Base-by-base conservation (phyloP, 2,113 vertebrate genomes). In the Vombatus ursinus region DNA sequence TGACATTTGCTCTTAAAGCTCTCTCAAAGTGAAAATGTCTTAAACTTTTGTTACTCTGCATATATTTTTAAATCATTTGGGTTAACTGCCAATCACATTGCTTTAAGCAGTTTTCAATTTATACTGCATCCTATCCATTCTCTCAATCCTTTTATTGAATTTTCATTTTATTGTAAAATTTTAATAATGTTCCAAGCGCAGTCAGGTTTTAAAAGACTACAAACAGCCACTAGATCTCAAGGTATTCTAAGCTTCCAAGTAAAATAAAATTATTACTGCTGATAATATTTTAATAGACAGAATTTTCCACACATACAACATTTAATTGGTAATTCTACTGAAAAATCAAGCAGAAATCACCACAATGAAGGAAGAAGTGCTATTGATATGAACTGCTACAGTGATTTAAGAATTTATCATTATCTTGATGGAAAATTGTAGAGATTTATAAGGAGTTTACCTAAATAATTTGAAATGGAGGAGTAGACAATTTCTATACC, bases 141-240 rank as follows among this genome's bases (percentile, higher is more conserved):
- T 49, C 49, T 16, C 2, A 50, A 50, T 2, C 9, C 26, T 9
- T 47, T 89, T 91, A 49, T 89, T 95, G 52, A 61, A 57, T 57
- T 91, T 94, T 90, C 92, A 48, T 61, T 14, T 91, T 95, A 95
- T 94, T 61, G 95, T 94, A 94, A 97, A 96, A 51, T 90, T 96
- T 93, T 51, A 53, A 93, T 94, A 96, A 97, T 92, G 50, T 94
- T 96, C 91, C 95, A 52, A 95, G 50, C 47, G 50, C 57, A 97
- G 93, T 94, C 90, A 91, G 97, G 97, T 94, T 52, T 97, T 97
- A 94, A 96, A 97, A 97, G 61, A 94, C 92, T 61, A 28, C 8
- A 95, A 94, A 50, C 37, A 57, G 95, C 50, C 93, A 90, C 90
- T 89, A 37, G 89, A 95, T 95, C 90, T 95, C 84, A 93, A 97